A percentile compares a stretch with the other conserved stretches of the same genome.
Conservation (phyloP, 2,888 invertebrate species). For the Agrilus mali region DNA sequence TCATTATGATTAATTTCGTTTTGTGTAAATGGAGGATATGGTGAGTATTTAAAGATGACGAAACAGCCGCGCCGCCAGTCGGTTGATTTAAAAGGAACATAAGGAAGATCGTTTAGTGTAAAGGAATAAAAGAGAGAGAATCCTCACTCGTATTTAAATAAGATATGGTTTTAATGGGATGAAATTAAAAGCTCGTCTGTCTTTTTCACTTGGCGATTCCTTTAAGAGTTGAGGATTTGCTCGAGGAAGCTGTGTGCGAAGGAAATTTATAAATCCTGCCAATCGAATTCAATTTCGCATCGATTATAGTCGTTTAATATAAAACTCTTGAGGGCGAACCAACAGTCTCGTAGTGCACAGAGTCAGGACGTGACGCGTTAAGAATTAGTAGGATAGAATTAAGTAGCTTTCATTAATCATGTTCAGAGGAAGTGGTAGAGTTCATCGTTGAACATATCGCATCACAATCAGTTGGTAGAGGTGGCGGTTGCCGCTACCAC, state of each 20-base stretch:
- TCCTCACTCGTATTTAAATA: neutral
- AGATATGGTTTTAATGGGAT: constrained; percentile 1
- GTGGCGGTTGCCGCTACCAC: no score
- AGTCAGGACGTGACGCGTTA: constrained; percentile 30
- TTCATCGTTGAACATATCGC: constrained; percentile 5
- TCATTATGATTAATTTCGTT: no score
- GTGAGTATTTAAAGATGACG: no score
- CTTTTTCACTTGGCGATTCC: constrained; percentile 4
- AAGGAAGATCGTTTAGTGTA: constrained; percentile 2
- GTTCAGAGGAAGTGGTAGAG: constrained; percentile 24
- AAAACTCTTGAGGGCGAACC: constrained; percentile 10
- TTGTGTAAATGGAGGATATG: no score
- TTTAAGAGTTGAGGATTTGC: neutral
- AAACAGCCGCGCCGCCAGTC: no score
- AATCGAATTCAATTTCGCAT: constrained; percentile 22
- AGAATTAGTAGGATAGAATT: constrained; percentile 32
- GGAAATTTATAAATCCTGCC: constrained; percentile 26
- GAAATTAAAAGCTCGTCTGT: constrained; percentile 9
- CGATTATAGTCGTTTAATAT: constrained; percentile 17
- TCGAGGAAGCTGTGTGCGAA: neutral
- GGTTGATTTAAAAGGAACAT: no score
- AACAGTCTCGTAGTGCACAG: constrained; percentile 18
- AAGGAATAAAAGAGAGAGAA: neutral
- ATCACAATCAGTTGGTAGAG: no score
- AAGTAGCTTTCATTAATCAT: constrained; percentile 32